A percentile compares a stretch with the other conserved stretches of the same genome.
Evolutionary conservation across 2,797 vertebrate genomes (phyloP).

Genomic region (Babyrousa celebensis): DNA sequence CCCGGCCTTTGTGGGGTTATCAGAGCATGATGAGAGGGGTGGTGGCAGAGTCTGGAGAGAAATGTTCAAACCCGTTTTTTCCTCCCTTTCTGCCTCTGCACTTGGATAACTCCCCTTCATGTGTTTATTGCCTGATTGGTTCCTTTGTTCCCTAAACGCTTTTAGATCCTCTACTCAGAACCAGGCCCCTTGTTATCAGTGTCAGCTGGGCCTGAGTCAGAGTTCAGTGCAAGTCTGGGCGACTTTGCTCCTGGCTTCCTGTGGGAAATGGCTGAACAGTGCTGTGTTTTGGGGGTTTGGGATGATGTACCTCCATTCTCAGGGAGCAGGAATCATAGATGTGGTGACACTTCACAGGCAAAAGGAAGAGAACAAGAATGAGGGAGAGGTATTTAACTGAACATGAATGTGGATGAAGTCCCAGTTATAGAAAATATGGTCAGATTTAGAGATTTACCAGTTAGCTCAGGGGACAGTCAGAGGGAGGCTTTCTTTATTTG

Average conservation of each 20-base stretch:
- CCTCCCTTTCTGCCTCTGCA: not conserved
- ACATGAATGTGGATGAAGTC: not conserved
- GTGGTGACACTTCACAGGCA: not conserved
- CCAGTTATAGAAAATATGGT: constrained; percentile 39
- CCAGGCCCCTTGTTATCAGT: not conserved
- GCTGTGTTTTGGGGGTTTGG: not conserved
- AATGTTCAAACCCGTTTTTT: constrained; percentile 64
- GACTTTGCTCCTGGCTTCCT: not conserved
- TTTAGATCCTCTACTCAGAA: constrained; percentile 75
- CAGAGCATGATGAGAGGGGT: constrained; percentile 7
- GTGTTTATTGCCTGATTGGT: constrained; percentile 72
- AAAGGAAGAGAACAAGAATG: not conserved
- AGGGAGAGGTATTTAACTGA: not conserved
- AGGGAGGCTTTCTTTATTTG: not conserved
- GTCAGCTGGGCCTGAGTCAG: constrained; percentile 41
- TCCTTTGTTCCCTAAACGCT: constrained; percentile 77
- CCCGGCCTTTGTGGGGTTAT: constrained; percentile 42
- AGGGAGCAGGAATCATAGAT: not conserved
- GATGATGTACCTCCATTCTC: not conserved
- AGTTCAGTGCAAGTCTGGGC: constrained; percentile 42
- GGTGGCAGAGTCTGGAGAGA: constrained; percentile 70
- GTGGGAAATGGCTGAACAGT: not conserved
- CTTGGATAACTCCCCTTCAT: constrained; percentile 73
- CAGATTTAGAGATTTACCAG: constrained; percentile 7
- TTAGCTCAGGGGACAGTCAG: not conserved